Percentiles rank a stretch among this genome's conserved stretches.
Evolutionary conservation across 2,113 vertebrate species (phyloP).

Genomic region (Dipodomys stephensi): DNA sequence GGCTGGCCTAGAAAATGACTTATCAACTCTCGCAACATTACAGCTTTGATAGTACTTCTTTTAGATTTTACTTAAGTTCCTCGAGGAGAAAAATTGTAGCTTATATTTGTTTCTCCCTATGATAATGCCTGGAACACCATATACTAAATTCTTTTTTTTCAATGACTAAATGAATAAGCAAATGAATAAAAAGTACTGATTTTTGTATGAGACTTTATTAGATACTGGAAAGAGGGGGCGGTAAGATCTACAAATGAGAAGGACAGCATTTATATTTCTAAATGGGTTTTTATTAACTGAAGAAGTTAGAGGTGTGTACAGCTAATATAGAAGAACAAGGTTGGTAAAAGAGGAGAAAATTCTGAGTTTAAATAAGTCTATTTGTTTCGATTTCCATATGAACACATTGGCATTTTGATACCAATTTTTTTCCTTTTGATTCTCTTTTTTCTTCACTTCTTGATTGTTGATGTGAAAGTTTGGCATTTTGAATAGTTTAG

Average conservation of each 20-base stretch:
- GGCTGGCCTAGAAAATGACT: not conserved
- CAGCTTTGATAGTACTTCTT: not conserved
- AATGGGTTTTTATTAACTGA: not conserved
- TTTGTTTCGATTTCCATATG: constrained; percentile 11
- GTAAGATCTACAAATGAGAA: not conserved
- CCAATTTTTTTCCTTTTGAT: not conserved
- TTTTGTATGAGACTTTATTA: not conserved
- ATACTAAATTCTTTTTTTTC: not conserved
- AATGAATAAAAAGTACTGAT: constrained; percentile 23
- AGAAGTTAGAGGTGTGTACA: not conserved
- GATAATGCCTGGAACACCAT: not conserved
- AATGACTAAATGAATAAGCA: not conserved
- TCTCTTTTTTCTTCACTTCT: not conserved
- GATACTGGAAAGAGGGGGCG: not conserved
- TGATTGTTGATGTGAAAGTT: not conserved
- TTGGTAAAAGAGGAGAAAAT: not conserved
- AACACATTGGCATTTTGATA: not conserved
- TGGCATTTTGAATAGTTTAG: constrained; percentile 50
- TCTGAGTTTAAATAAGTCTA: not conserved
- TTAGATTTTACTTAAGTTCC: constrained; percentile 7
- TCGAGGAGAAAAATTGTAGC: constrained; percentile 5
- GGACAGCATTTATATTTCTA: not conserved
- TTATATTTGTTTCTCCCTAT: constrained; percentile 11
- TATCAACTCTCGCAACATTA: not conserved
- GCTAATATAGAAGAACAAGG: not conserved